phyloP scores from a whole-genome alignment of 2,888 invertebrate genomes.

The Acanthosepion pharaonis region DNA sequence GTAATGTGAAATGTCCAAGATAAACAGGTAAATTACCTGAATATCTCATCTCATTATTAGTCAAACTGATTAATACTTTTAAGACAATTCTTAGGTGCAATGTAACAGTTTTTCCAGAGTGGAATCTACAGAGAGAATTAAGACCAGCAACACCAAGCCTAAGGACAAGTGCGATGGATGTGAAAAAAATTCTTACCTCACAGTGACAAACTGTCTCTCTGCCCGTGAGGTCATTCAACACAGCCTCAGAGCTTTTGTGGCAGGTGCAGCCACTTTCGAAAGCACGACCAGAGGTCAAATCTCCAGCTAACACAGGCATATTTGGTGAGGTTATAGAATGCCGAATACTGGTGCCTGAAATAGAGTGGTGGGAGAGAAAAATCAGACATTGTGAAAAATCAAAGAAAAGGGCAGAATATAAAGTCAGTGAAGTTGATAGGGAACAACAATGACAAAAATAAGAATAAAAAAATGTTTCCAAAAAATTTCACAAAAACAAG shows the following conservation, averaged over 20 bases:
- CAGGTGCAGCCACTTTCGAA: slow-evolving; percentile 95
- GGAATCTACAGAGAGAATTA: neutral
- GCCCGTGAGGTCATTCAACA: slow-evolving; percentile 85
- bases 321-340: slow-evolving; percentile 46
- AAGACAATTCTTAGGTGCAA: no score
- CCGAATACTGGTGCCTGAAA: slow-evolving; percentile 39
- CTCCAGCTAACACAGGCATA: slow-evolving; percentile 73
- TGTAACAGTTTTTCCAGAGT: neutral
- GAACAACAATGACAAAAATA: no score
- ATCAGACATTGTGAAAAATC: neutral
- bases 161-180: neutral
- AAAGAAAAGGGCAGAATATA: neutral
- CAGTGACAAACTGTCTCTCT: slow-evolving; percentile 83
- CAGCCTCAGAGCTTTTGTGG: slow-evolving; percentile 83
- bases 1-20: no score
- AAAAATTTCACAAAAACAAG: no score
- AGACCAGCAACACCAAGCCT: neutral
- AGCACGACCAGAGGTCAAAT: slow-evolving; percentile 93
- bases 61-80: no score
- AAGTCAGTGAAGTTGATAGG: no score
- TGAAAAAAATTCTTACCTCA: slow-evolving; percentile 58
- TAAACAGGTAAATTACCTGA: no score
- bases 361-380: neutral
- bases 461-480: no score
- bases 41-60: no score